A percentile compares a stretch with the other conserved stretches of the same genome.
phyloP scores from a whole-genome alignment of 2,888 invertebrate genomes.

The Gibbula magus region DNA sequence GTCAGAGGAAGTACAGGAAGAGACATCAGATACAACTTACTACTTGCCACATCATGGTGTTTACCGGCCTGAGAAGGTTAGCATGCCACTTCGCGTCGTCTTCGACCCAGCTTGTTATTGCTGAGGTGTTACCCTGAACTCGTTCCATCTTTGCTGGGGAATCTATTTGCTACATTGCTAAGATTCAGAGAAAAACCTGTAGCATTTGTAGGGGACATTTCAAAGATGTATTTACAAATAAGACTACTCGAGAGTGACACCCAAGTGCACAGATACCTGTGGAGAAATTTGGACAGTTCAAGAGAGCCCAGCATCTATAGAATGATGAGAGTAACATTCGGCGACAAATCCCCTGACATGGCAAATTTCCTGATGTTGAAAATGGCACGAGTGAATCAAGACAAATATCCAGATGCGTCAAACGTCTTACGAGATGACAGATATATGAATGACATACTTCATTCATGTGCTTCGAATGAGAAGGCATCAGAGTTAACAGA shows the following conservation, averaged over 20 bases:
- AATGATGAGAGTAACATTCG: not conserved
- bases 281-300: not conserved
- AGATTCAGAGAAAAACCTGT: constrained; percentile 3
- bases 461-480: not conserved
- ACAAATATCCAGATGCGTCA: constrained; percentile 21
- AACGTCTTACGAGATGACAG: constrained; percentile 24
- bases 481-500: constrained; percentile 8
- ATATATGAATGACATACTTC: constrained; percentile 31
- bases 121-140: constrained; percentile 7
- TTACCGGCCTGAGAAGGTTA: constrained; percentile 25
- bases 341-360: not conserved
- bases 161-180: constrained; percentile 9
- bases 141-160: constrained; percentile 6
- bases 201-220: not conserved
- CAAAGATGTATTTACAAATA: not conserved
- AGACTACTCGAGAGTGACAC: not conserved
- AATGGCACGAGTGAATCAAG: constrained; percentile 5
- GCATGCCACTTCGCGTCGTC: constrained; percentile 24
- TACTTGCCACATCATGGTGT: constrained; percentile 33
- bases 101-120: constrained; percentile 28
- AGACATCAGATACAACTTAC: not conserved
- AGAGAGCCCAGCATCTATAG: not conserved
- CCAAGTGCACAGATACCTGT: not conserved
- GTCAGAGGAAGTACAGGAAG: not conserved
- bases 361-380: constrained; percentile 23